phyloP scores from a whole-genome alignment of 2,888 invertebrate genomes.

The Drosophila nr. medialis region DNA sequence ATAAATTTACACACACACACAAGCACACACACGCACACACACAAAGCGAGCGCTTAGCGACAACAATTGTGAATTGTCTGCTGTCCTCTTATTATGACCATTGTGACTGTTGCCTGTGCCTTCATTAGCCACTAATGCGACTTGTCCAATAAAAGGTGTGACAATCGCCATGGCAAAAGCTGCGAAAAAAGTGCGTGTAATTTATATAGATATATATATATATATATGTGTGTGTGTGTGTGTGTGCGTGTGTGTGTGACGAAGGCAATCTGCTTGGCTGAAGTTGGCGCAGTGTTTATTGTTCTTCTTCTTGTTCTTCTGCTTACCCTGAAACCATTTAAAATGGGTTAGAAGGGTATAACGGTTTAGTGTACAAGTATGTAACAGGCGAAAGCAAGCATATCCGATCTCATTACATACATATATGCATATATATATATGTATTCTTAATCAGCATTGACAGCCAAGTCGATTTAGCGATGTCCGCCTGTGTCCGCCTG shows the following conservation, averaged over 20 bases:
- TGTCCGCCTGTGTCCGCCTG: too few relatives aligned
- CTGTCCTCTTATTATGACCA: conserved; percentile 38
- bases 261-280: conserved; percentile 40
- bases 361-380: background rate
- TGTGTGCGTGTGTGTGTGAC: conserved; percentile 24
- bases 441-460: background rate
- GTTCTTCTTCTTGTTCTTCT: background rate
- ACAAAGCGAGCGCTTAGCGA: conserved; percentile 23
- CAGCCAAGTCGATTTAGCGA: background rate
- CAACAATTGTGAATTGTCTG: conserved; percentile 52
- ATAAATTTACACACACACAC: conserved; percentile 41
- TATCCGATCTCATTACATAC: background rate
- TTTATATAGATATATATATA: conserved; percentile 26
- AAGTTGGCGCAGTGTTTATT: conserved; percentile 18
- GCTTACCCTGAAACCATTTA: background rate
- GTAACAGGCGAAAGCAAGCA: background rate
- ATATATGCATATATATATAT: background rate
- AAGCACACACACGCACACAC: background rate
- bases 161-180: conserved; percentile 60
- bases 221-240: background rate
- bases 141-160: conserved; percentile 71
- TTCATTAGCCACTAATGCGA: conserved; percentile 73
- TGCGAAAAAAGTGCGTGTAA: conserved; percentile 40
- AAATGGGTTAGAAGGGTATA: background rate
- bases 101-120: conserved; percentile 55